Evolutionary conservation across 2,797 vertebrate species (phyloP).

Genomic region (Lateolabrax maculatus): DNA sequence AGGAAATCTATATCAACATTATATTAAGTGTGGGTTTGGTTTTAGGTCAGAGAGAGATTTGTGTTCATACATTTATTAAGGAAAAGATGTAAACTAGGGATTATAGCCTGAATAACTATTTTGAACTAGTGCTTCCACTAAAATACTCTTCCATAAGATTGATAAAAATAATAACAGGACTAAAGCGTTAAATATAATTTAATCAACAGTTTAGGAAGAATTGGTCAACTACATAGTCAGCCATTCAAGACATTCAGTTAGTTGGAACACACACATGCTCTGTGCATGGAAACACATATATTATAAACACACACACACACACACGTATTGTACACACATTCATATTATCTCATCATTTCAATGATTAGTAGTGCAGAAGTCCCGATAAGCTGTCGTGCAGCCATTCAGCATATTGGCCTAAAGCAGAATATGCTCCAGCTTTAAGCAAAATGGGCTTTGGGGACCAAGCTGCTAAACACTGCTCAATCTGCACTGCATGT

Average conservation of each 20-base stretch:
- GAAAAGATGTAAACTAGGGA: neutral
- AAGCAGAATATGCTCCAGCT: constrained; percentile 86
- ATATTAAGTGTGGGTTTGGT: constrained; percentile 20
- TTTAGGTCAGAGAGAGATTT: neutral
- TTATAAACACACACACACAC: constrained; percentile 28
- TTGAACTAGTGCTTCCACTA: neutral
- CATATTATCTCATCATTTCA: constrained; percentile 76
- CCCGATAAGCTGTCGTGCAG: constrained; percentile 77
- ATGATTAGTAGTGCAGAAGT: constrained; percentile 78
- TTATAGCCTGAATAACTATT: neutral
- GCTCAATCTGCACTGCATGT: constrained; percentile 71
- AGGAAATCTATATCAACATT: constrained; percentile 43
- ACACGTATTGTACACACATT: constrained; percentile 30
- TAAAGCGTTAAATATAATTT: constrained; percentile 1
- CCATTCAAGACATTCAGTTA: constrained; percentile 18
- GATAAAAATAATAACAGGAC: neutral
- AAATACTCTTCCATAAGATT: neutral
- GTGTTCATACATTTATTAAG: neutral
- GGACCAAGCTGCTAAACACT: constrained; percentile 94
- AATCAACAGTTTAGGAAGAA: constrained; percentile 7
- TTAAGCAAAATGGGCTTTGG: constrained; percentile 89
- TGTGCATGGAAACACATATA: constrained; percentile 38
- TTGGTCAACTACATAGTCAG: neutral
- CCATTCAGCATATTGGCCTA: constrained; percentile 86
- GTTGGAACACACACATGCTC: constrained; percentile 8